These are phyloP conservation scores for Chrosomus eos DNA, from an alignment of 2,797 vertebrate species.

Conservation along the genomic window DNA sequence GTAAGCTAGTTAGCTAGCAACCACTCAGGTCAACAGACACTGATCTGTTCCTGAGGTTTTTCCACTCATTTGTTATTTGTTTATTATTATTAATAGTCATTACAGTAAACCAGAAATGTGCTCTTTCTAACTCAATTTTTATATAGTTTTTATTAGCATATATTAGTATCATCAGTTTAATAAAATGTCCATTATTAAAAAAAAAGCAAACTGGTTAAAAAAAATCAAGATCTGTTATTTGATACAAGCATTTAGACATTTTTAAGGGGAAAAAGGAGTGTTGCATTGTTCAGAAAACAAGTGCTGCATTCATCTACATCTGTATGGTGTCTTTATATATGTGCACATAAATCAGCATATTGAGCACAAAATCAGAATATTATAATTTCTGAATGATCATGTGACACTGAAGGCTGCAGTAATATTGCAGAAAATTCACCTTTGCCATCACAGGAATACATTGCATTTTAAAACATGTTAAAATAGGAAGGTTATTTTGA, in stretches of 20 bases:
- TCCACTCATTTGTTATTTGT: background rate
- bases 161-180: background rate
- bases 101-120: background rate
- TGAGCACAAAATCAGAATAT: background rate
- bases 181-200: background rate
- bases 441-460: background rate
- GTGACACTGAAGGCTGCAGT: background rate
- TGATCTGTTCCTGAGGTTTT: background rate
- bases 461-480: background rate
- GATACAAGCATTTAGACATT: too few species aligned
- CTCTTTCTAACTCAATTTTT: background rate
- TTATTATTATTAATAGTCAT: background rate
- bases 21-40: background rate
- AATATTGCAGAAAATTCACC: background rate
- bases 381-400: background rate
- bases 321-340: background rate
- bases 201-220: background rate
- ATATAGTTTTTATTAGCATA: background rate
- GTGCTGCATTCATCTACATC: background rate
- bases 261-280: background rate
- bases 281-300: background rate
- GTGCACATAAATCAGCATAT: slow-evolving; percentile 14
- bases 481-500: background rate
- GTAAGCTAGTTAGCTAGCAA: background rate
- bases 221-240: background rate